Conservation (phyloP, 1,140 invertebrate genomes). For the Drosophila willistoni region DNA sequence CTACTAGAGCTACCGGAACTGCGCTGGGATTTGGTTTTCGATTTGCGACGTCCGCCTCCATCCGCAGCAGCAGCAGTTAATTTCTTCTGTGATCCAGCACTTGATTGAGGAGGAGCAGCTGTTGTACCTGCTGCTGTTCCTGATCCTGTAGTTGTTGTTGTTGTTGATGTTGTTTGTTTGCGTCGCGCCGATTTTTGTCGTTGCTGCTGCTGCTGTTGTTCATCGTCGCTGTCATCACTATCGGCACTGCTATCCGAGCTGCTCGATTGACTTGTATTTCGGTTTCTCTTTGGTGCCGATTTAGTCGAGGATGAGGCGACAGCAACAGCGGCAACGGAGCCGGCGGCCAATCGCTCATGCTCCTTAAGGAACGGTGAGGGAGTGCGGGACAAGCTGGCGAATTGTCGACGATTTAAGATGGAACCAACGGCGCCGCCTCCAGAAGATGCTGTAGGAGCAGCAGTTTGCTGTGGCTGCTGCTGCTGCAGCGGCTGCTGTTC, state of each 20-base stretch:
- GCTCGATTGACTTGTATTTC: constrained; percentile 81
- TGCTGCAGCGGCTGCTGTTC: constrained; percentile 24
- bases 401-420: constrained; percentile 26
- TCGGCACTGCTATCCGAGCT: constrained; percentile 82
- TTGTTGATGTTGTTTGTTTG: constrained; percentile 21
- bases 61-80: constrained; percentile 7
- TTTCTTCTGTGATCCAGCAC: constrained; percentile 23
- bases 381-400: constrained; percentile 88
- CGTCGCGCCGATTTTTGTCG: constrained; percentile 23
- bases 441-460: background rate
- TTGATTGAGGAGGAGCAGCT: background rate
- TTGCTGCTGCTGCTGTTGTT: constrained; percentile 24
- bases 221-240: constrained; percentile 73
- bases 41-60: constrained; percentile 28
- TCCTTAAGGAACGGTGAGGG: constrained; percentile 92
- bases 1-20: constrained; percentile 67
- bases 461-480: constrained; percentile 19
- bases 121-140: constrained; percentile 2
- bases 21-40: constrained; percentile 65
- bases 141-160: constrained; percentile 13
- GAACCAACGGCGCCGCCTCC: background rate
- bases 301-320: constrained; percentile 26
- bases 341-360: constrained; percentile 84
- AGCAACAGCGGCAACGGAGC: background rate
- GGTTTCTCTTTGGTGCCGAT: constrained; percentile 83